Evolutionary conservation across 2,797 vertebrate genomes (phyloP), one percentile per base, ranked within the genome.

Genomic region (Falco biarmicus): DNA sequence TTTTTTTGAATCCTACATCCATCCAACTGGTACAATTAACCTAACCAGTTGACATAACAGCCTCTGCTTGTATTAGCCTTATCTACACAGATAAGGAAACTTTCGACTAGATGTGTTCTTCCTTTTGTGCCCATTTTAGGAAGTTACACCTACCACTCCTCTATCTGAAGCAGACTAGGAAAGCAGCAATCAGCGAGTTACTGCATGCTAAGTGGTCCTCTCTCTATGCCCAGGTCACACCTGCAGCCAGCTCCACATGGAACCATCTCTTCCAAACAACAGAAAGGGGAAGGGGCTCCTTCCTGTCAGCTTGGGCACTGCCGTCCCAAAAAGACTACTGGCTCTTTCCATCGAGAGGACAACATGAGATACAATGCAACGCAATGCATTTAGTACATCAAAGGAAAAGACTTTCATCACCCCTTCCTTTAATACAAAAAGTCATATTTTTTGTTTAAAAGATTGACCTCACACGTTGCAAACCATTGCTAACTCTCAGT

Each of bases 61-160:
- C 32, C 51, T 59, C 51, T 74, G 26, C 26, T 15, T 25, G 2
- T 28, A 13, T 28, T 11, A 41, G 15, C 18, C 22, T 29, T 7
- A 88, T 2, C 37, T 31, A 41, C 17, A 22, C 11, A 22, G 26
- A 34, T 5, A 41, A 47, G n/a, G n/a, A 75, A 57, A 39, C 13
- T 34, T 45, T 48, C 12, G 11, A n/a, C 21, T 14, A 26, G 25
- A 41, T 47, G 6, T 0, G 0, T 7, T 51, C 59, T 59, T 34
- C 31, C 31, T 48, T 76, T 60, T 26, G 15, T 2, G 7, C 3
- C 18, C 0, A 0, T 70, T 81, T 41, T 34, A 10, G 25, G 16
- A 22, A 57, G 8, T 50, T 18, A 51, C 10, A 0, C 13, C 51
- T 53, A 47, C 10, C 5, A 3, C 39, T 39, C 31, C 13, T 24